Evolutionary conservation across 2,113 vertebrate genomes (phyloP), one percentile per base, ranked within the genome.

Genomic region (Taxidea taxus): DNA sequence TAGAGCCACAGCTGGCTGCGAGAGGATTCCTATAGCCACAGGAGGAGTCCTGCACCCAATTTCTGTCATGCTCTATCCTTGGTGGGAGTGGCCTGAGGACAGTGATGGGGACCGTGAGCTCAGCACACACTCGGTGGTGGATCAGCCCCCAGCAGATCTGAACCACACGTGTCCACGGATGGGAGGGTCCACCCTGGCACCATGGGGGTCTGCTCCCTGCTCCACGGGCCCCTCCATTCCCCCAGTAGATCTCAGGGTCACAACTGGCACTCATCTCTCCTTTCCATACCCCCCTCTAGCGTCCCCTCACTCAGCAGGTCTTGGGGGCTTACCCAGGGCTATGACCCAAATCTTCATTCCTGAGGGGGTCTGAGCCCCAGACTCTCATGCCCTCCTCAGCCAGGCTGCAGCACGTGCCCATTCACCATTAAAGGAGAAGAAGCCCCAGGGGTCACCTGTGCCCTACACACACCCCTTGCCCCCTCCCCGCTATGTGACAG

Each of bases 141-240:
- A 29, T 37, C 42, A 54, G 56, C 60, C 47, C 4, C 0, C 49
- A 10, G 25, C 11, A 6, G 18, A 34, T 7, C 16, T 0, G 34
- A 91, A 44, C n/a, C 1, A 0, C 1, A 1, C 9, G 0, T 18
- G 72, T 51, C 56, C 68, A 3, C 0, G 1, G n/a, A 58, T 34
- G 39, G 29, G 75, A 39, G 1, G 0, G 10, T 54, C 16, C 25
- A n/a, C 39, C 44, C 27, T 3, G 31, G 15, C 21, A 14, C 25
- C 70, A 14, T 14, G 12, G 23, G 51, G 39, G 3, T 10, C 62
- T 74, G 9, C 51, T 13, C 20, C 39, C 3, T 74, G 70, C 87
- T 60, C 54, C 34, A 25, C 2, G 18, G 27, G 34, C 21, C 27
- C 62, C 7, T 84, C 15, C 15, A 3, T 18, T 21, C 87, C 14